Evolutionary conservation across 2,113 vertebrate genomes (phyloP).

Genomic region (Carassius auratus): DNA sequence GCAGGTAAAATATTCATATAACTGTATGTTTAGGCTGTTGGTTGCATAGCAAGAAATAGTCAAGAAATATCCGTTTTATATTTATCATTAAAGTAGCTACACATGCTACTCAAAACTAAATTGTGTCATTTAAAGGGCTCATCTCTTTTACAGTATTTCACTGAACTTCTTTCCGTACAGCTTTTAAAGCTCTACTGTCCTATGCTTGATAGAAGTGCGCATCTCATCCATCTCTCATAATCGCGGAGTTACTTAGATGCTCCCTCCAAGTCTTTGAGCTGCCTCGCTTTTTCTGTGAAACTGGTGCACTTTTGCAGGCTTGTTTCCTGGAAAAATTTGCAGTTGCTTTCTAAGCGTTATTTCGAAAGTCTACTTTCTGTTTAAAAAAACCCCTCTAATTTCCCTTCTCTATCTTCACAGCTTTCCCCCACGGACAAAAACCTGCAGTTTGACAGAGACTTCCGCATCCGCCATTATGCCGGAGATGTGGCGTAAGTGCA

Average conservation of each 20-base stretch:
- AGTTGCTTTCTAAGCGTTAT: not conserved
- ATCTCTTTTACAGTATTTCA: not conserved
- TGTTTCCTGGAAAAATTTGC: constrained; percentile 15
- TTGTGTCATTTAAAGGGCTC: not conserved
- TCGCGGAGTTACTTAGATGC: constrained; percentile 24
- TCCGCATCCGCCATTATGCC: constrained; percentile 92
- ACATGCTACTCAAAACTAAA: not conserved
- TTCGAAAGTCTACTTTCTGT: not conserved
- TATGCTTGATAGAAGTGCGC: constrained; percentile 28
- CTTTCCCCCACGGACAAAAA: constrained; percentile 89
- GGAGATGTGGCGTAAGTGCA: constrained; percentile 85
- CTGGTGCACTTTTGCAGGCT: not conserved
- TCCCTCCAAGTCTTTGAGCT: not conserved
- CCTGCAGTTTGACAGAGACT: constrained; percentile 93
- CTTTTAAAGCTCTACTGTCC: not conserved
- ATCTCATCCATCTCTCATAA: constrained; percentile 56
- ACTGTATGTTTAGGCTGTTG: not conserved
- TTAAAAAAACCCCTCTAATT: not conserved
- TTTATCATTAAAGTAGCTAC: not conserved
- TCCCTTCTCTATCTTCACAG: constrained; percentile 67
- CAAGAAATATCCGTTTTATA: not conserved
- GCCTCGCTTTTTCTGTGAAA: not conserved
- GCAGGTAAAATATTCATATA: not conserved
- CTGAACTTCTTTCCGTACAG: not conserved
- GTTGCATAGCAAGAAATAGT: not conserved